A percentile compares a stretch with the other conserved stretches of the same genome.
These are phyloP conservation scores for Prionchulus punctatus DNA, from an alignment of 2,888 invertebrate genomes.

Conservation along the genomic window DNA sequence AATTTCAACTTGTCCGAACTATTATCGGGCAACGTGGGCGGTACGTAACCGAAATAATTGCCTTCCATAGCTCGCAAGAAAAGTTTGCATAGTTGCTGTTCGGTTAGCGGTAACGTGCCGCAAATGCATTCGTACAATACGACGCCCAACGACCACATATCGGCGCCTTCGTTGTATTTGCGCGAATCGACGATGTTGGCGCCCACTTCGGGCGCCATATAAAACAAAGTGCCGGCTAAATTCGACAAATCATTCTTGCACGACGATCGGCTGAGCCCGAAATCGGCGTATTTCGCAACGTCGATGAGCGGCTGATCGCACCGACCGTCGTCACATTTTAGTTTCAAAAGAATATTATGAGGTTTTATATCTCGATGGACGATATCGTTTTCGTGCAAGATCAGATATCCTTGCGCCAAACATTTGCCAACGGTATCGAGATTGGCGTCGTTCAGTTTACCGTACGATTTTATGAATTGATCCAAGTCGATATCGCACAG, in stretches of 20 bases:
- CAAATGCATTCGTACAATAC: conserved; percentile 6
- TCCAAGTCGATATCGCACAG: conserved; percentile 5
- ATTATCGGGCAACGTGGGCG: background rate
- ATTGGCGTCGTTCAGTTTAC: background rate
- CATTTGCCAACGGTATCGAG: background rate
- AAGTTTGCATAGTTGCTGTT: conserved; percentile 8
- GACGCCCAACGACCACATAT: conserved; percentile 11
- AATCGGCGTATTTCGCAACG: background rate
- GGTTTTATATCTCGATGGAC: conserved; percentile 8
- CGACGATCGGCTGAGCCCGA: background rate
- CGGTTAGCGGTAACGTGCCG: conserved; percentile 6
- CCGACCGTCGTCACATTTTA: no score
- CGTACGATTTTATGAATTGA: background rate
- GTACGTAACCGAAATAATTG: conserved; percentile 3
- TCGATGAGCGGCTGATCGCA: background rate
- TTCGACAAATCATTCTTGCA: background rate
- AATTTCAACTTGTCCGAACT: background rate
- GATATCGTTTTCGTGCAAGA: background rate
- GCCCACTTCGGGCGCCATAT: conserved; percentile 12
- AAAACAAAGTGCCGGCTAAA: conserved; percentile 7
- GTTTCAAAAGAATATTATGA: conserved; percentile 4
- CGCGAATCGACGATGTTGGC: conserved; percentile 3
- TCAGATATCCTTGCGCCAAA: conserved; percentile 5
- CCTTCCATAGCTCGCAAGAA: conserved; percentile 2
- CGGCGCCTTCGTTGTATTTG: conserved; percentile 1